Percentiles rank a stretch among this genome's conserved stretches.
These are phyloP conservation scores for Drosophila biarmipes DNA, from an alignment of 1,140 invertebrate species.

Conservation along the genomic window DNA sequence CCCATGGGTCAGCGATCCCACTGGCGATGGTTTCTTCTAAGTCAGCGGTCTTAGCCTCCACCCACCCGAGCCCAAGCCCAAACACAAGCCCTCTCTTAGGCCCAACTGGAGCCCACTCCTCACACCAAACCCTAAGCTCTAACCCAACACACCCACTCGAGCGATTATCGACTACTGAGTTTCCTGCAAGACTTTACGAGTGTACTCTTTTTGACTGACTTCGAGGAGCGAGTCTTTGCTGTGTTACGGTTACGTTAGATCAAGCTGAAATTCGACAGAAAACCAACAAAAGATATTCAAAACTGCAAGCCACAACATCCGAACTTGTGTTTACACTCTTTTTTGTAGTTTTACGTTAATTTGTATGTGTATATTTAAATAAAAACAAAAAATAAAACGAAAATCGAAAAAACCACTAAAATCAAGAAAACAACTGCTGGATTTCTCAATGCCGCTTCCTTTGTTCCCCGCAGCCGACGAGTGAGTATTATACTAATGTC, in stretches of 20 bases:
- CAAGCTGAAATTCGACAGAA: slow-evolving; percentile 42
- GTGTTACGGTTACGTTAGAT: slow-evolving; percentile 73
- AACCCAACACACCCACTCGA: slow-evolving; percentile 47
- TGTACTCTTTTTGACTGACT: slow-evolving; percentile 69
- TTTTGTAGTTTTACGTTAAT: slow-evolving; percentile 82
- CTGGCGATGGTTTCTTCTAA: slow-evolving; percentile 95
- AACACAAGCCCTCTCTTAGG: too few species aligned
- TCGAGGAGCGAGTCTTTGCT: slow-evolving; percentile 73
- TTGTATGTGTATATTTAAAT: slow-evolving; percentile 83
- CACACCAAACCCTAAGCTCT: slow-evolving; percentile 34
- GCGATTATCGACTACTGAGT: slow-evolving; percentile 51
- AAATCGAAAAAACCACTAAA: slow-evolving; percentile 56
- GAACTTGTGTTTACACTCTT: slow-evolving; percentile 66
- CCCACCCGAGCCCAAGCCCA: slow-evolving; percentile 11
- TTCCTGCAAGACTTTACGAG: slow-evolving; percentile 70
- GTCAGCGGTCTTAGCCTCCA: slow-evolving; percentile 72
- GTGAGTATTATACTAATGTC: slow-evolving; percentile 1
- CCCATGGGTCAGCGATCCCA: slow-evolving; percentile 92
- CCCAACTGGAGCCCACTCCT: slow-evolving; percentile 15
- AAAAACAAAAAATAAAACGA: slow-evolving; percentile 51
- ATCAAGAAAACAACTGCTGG: slow-evolving; percentile 27
- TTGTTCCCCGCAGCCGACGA: slow-evolving; percentile 4
- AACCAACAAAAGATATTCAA: slow-evolving; percentile 51
- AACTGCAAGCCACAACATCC: slow-evolving; percentile 50
- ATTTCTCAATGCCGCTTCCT: slow-evolving; percentile 16